Percentiles rank a stretch among this genome's conserved stretches.
These are phyloP conservation scores for Brenthis ino DNA, from an alignment of 2,888 invertebrate species.

Conservation along the genomic window DNA sequence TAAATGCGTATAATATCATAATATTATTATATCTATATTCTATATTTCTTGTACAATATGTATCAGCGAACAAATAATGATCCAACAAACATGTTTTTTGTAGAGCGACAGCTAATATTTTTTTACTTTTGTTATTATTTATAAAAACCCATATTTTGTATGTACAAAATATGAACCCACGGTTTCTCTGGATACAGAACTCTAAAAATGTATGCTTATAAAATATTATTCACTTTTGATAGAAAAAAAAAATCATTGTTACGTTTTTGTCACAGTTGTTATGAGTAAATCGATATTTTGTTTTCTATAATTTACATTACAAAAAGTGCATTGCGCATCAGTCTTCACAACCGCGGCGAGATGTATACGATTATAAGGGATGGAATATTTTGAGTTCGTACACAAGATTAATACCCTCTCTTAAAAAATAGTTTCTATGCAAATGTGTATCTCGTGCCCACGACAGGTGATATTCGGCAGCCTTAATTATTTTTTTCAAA, in stretches of 20 bases:
- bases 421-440: slow-evolving; percentile 74
- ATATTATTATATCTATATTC: too few relatives aligned
- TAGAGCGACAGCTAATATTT: too few relatives aligned
- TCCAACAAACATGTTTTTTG: too few relatives aligned
- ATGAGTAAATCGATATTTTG: background rate
- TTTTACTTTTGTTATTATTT: too few relatives aligned
- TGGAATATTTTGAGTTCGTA: slow-evolving; percentile 28
- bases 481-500: slow-evolving; percentile 81
- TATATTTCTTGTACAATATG: too few relatives aligned
- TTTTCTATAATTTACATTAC: slow-evolving; percentile 13
- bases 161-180: too few relatives aligned
- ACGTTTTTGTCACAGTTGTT: background rate
- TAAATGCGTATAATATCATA: too few relatives aligned
- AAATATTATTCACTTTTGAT: too few relatives aligned
- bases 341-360: slow-evolving; percentile 23
- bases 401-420: slow-evolving; percentile 34
- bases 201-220: too few relatives aligned
- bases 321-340: slow-evolving; percentile 7
- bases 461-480: slow-evolving; percentile 80
- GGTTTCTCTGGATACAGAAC: too few relatives aligned
- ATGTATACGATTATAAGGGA: slow-evolving; percentile 36
- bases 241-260: slow-evolving; percentile 1
- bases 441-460: slow-evolving; percentile 77
- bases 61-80: too few relatives aligned
- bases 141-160: too few relatives aligned